Evolutionary conservation across 2,888 invertebrate species (phyloP).

Genomic region (Digitonthophagus gazella): DNA sequence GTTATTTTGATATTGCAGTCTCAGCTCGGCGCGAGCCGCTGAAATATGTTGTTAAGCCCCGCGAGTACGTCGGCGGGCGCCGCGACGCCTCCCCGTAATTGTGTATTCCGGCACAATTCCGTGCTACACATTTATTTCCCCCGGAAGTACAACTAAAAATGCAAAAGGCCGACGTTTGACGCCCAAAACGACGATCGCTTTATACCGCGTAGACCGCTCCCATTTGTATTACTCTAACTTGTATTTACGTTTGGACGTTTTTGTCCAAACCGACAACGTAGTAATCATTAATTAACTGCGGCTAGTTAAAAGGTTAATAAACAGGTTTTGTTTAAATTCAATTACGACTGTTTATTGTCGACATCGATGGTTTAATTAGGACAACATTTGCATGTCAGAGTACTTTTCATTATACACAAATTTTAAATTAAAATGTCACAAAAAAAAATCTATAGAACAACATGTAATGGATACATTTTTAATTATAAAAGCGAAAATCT

Average conservation of each 20-base stretch:
- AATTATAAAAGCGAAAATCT: too few species aligned
- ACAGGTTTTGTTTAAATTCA: neutral
- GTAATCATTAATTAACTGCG: neutral
- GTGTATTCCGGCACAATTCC: slow-evolving; percentile 9
- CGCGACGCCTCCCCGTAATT: slow-evolving; percentile 6
- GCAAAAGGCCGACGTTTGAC: neutral
- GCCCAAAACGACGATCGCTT: neutral
- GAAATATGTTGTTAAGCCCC: slow-evolving; percentile 16
- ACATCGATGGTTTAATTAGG: neutral
- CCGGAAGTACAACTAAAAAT: neutral
- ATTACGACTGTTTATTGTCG: neutral
- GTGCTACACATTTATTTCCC: slow-evolving; percentile 1
- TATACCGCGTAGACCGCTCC: neutral
- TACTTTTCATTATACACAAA: neutral
- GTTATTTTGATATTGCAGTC: slow-evolving; percentile 17
- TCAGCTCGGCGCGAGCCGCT: slow-evolving; percentile 7
- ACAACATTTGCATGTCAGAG: neutral
- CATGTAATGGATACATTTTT: too few species aligned
- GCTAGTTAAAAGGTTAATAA: neutral
- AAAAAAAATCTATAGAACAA: too few species aligned
- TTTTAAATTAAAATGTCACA: neutral
- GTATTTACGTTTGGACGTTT: too few species aligned
- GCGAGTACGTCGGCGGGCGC: neutral
- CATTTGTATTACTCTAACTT: too few species aligned
- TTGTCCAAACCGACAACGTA: too few species aligned